phyloP scores from a whole-genome alignment of 2,888 invertebrate genomes.

The Acanthopleura granulata region DNA sequence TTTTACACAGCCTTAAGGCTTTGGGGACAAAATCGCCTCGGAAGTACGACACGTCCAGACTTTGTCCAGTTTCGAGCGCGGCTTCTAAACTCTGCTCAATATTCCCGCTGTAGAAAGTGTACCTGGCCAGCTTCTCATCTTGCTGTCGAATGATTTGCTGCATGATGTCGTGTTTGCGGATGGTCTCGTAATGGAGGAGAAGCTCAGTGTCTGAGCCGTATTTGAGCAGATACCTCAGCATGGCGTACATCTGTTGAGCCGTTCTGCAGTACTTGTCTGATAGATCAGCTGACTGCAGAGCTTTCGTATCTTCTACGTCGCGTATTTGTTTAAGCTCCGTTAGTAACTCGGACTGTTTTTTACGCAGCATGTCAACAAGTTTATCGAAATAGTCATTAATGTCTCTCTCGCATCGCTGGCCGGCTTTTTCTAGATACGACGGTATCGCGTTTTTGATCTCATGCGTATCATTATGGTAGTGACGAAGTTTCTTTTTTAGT shows the following conservation, averaged over 20 bases:
- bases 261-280: slow-evolving; percentile 12
- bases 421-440: slow-evolving; percentile 15
- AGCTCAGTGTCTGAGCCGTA: slow-evolving; percentile 17
- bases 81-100: background rate
- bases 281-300: slow-evolving; percentile 9
- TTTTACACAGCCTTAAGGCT: slow-evolving; percentile 9
- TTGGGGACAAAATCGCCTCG: slow-evolving; percentile 18
- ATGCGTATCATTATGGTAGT: slow-evolving; percentile 18
- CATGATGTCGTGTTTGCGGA: slow-evolving; percentile 10
- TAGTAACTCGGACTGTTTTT: slow-evolving; percentile 12
- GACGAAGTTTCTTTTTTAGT: background rate
- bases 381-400: slow-evolving; percentile 19
- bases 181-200: slow-evolving; percentile 6
- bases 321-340: slow-evolving; percentile 7
- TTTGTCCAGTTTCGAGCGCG: background rate
- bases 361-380: slow-evolving; percentile 19
- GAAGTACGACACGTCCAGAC: slow-evolving; percentile 19
- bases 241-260: slow-evolving; percentile 5
- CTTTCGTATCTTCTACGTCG: slow-evolving; percentile 13
- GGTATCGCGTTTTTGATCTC: slow-evolving; percentile 17
- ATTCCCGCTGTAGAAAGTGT: slow-evolving; percentile 14
- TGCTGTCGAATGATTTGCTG: slow-evolving; percentile 12
- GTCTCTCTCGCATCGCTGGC: slow-evolving; percentile 5
- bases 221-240: slow-evolving; percentile 14
- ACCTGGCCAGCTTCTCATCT: slow-evolving; percentile 14